phyloP scores from a whole-genome alignment of 2,888 invertebrate species.

The Agonopterix arenella region DNA sequence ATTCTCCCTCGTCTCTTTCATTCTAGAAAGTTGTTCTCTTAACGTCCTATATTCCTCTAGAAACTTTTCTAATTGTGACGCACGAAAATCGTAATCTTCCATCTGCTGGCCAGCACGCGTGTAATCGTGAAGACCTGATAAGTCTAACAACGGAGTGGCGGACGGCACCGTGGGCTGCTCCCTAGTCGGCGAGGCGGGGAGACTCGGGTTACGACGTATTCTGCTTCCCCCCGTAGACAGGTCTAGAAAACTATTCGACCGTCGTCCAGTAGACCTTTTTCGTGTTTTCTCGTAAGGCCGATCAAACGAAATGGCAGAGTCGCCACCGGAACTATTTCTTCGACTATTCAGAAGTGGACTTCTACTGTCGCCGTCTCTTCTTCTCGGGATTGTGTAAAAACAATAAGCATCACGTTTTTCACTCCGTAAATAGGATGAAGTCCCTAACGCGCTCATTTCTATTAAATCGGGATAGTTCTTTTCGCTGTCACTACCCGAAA shows the following conservation, averaged over 20 bases:
- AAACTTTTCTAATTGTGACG: conserved; percentile 87
- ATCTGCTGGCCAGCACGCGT: conserved; percentile 60
- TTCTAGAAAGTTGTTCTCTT: conserved; percentile 86
- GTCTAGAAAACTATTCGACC: conserved; percentile 84
- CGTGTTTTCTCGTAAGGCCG: conserved; percentile 49
- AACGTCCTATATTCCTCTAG: conserved; percentile 87
- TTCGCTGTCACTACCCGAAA: conserved; percentile 69
- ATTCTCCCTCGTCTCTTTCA: conserved; percentile 87
- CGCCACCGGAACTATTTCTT: conserved; percentile 84
- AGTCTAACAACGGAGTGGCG: conserved; percentile 79
- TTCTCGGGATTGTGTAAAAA: conserved; percentile 82
- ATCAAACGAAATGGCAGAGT: conserved; percentile 71
- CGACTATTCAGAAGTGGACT: conserved; percentile 84
- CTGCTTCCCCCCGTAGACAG: conserved; percentile 71
- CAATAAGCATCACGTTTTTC: conserved; percentile 67
- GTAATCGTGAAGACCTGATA: conserved; percentile 73
- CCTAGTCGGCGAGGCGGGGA: conserved; percentile 81
- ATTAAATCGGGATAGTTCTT: conserved; percentile 76
- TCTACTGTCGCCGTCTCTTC: conserved; percentile 81
- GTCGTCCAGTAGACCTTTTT: conserved; percentile 57
- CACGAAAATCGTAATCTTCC: conserved; percentile 85
- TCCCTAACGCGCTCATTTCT: conserved; percentile 68
- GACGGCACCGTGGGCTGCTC: conserved; percentile 61
- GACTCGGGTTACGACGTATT: conserved; percentile 72
- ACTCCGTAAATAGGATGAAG: conserved; percentile 53